A percentile compares a stretch with the other conserved stretches of the same genome.
Conservation (phyloP, 2,888 invertebrate species). For the Drosophila melanosoma region DNA sequence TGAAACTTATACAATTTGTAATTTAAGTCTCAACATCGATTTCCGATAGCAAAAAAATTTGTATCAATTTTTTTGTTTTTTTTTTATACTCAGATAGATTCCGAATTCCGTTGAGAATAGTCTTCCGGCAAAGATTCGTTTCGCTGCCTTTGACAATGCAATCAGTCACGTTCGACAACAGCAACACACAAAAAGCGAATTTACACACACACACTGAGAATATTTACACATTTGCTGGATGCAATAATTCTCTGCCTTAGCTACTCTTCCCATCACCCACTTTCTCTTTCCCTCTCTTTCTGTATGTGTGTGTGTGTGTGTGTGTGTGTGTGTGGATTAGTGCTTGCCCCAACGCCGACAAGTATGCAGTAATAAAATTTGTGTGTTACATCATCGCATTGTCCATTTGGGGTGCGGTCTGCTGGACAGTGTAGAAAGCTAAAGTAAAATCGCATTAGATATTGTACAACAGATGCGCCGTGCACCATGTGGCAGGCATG, state of each 20-base stretch:
- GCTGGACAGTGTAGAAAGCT: constrained; percentile 7
- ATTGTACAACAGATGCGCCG: neutral
- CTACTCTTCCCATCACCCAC: neutral
- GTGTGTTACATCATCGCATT: constrained; percentile 9
- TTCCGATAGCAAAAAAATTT: too few species aligned
- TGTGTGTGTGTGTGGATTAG: neutral
- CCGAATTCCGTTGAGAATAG: too few species aligned
- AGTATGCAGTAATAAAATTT: constrained; percentile 34
- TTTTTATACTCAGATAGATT: too few species aligned
- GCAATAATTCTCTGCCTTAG: neutral
- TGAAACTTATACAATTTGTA: too few species aligned
- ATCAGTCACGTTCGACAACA: neutral
- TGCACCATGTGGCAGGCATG: constrained; percentile 3
- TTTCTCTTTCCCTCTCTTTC: neutral
- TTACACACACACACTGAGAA: neutral
- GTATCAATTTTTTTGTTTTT: too few species aligned
- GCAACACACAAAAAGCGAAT: neutral
- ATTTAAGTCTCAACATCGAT: too few species aligned
- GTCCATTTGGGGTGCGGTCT: constrained; percentile 12
- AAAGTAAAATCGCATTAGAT: constrained; percentile 16
- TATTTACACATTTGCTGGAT: constrained; percentile 2
- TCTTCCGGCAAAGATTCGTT: neutral
- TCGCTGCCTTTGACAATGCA: neutral
- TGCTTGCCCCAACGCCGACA: constrained; percentile 8
- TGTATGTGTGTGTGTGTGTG: neutral